A percentile compares a stretch with the other conserved stretches of the same genome.
phyloP scores from a whole-genome alignment of 2,113 vertebrate species.

The Gopherus flavomarginatus region DNA sequence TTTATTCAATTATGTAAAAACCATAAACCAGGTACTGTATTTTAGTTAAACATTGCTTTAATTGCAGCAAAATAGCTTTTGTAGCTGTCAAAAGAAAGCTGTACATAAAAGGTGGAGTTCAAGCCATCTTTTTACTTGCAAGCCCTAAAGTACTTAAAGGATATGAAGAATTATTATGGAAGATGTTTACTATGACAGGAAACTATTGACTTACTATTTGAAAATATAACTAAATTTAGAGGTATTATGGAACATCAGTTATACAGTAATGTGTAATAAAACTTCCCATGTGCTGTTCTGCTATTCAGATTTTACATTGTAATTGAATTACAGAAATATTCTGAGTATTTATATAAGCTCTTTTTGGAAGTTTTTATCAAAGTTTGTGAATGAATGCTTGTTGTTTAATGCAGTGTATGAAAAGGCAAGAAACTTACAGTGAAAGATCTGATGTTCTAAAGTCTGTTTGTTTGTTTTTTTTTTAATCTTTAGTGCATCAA shows the following conservation, averaged over 20 bases:
- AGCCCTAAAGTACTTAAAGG: constrained; percentile 47
- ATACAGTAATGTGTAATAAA: background rate
- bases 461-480: background rate
- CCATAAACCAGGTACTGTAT: constrained; percentile 84
- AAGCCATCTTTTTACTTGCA: constrained; percentile 67
- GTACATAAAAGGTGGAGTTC: constrained; percentile 69
- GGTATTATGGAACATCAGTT: constrained; percentile 9
- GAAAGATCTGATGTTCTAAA: constrained; percentile 31
- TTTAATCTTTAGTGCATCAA: constrained; percentile 36
- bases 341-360: constrained; percentile 56
- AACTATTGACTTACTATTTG: constrained; percentile 48
- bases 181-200: constrained; percentile 45
- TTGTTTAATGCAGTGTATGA: constrained; percentile 30
- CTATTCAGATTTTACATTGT: constrained; percentile 71
- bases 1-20: constrained; percentile 83
- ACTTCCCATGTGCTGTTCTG: constrained; percentile 34
- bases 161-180: constrained; percentile 45
- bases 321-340: constrained; percentile 65
- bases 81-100: constrained; percentile 63
- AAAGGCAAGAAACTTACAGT: constrained; percentile 31
- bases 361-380: constrained; percentile 58
- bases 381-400: constrained; percentile 58
- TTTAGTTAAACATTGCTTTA: constrained; percentile 80
- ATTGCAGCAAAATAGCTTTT: constrained; percentile 66
- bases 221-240: constrained; percentile 41